Evolutionary conservation across 2,113 vertebrate genomes (phyloP).

Genomic region (Mustelus asterias): DNA sequence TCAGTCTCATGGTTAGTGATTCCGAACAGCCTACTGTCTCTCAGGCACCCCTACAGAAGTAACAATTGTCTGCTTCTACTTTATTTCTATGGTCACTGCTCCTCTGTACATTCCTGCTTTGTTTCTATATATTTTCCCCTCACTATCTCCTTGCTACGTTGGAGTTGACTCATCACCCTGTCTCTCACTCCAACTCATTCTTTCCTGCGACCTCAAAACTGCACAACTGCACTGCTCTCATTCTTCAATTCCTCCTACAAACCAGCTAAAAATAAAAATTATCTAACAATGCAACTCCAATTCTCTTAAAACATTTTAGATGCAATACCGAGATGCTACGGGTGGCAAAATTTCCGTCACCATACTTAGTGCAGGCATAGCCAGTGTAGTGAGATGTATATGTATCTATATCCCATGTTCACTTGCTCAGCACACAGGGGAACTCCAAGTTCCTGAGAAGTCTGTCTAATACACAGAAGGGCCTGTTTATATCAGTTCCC

Average conservation of each 20-base stretch:
- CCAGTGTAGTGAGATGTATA: no score
- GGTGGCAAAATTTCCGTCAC: neutral
- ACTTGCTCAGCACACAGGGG: neutral
- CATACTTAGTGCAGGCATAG: neutral
- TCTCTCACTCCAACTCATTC: neutral
- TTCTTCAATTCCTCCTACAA: slow-evolving; percentile 2
- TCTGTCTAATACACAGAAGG: neutral
- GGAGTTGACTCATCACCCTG: neutral
- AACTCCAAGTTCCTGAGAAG: neutral
- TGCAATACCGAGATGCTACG: neutral
- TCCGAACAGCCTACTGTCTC: no score
- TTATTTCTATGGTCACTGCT: neutral
- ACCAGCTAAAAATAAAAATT: neutral
- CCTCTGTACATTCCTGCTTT: neutral
- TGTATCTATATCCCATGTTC: neutral
- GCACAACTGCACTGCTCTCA: neutral
- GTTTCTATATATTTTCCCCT: neutral
- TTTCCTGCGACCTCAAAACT: neutral
- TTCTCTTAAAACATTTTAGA: neutral
- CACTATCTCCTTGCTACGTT: neutral
- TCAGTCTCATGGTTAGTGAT: neutral
- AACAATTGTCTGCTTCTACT: neutral
- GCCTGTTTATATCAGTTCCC: neutral
- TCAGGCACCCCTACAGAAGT: neutral
- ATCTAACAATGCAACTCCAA: neutral